Percentiles rank a stretch among this genome's conserved stretches.
Evolutionary conservation across 37 sponge, comb jelly and placozoan species (phyloP).

Genomic region (Spongilla lacustris): DNA sequence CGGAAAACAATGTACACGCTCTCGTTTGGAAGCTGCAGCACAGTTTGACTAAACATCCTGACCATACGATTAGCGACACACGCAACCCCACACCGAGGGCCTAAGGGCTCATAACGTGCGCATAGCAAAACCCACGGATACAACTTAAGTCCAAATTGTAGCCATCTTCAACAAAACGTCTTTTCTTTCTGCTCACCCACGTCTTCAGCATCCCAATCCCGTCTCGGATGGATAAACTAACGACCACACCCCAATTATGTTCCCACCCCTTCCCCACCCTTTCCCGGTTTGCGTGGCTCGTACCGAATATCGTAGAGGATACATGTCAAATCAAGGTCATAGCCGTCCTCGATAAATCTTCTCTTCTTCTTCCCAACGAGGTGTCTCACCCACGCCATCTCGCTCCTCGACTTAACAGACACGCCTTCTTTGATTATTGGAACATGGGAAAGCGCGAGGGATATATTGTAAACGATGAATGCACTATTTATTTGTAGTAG

Average conservation of each 20-base stretch:
- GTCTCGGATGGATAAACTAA: not conserved
- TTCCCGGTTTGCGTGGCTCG: not conserved
- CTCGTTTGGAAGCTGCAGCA: not conserved
- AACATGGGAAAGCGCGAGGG: not conserved
- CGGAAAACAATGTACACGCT: not conserved
- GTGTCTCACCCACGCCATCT: slow-evolving; percentile 48
- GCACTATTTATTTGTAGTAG: not conserved
- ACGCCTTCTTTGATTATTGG: not conserved
- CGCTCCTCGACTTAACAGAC: not conserved
- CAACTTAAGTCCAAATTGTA: slow-evolving; percentile 85
- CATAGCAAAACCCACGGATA: slow-evolving; percentile 26
- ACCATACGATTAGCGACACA: not conserved
- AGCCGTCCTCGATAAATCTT: slow-evolving; percentile 84
- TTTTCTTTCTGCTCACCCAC: slow-evolving; percentile 81
- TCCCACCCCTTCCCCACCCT: not conserved
- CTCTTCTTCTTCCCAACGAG: slow-evolving; percentile 94
- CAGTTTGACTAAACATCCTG: not conserved
- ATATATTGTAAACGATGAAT: not conserved
- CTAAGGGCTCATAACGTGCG: not conserved
- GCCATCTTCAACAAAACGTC: slow-evolving; percentile 72
- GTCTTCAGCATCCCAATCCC: not conserved
- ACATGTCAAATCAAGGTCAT: slow-evolving; percentile 94
- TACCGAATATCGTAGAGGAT: slow-evolving; percentile 28
- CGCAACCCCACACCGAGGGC: not conserved
- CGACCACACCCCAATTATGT: not conserved